phyloP scores from a whole-genome alignment of 2,888 invertebrate genomes.

The Phyto melanocephala region DNA sequence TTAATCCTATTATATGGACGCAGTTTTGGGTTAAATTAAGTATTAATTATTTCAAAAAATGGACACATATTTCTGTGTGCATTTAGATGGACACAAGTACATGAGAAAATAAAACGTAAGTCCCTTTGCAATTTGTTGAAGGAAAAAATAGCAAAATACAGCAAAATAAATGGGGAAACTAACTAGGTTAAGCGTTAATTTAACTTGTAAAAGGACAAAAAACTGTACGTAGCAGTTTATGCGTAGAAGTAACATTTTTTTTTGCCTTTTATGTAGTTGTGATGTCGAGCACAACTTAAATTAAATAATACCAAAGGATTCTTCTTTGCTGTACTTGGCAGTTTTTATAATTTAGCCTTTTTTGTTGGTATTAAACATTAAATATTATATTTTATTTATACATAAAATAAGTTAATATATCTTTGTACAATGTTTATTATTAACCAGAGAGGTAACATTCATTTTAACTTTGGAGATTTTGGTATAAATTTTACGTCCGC shows the following conservation, averaged over 20 bases:
- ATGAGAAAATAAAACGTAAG: background rate
- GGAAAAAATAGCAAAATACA: background rate
- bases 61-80: no score
- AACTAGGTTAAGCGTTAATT: constrained; percentile 21
- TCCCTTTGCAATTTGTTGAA: constrained; percentile 14
- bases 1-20: no score
- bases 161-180: background rate
- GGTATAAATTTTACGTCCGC: no score
- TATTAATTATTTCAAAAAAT: background rate
- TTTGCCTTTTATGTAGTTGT: background rate
- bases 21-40: background rate
- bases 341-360: background rate
- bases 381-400: no score
- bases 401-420: no score
- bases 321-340: constrained; percentile 4
- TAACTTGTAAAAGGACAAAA: constrained; percentile 25
- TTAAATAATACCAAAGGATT: background rate
- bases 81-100: no score
- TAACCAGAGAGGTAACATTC: no score
- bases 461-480: no score
- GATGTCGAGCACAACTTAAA: background rate
- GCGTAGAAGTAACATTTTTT: no score
- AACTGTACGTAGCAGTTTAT: background rate
- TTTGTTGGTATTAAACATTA: no score
- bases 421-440: no score